These are phyloP conservation scores for Hemiscyllium ocellatum DNA, from an alignment of 2,113 vertebrate genomes.

Conservation along the genomic window DNA sequence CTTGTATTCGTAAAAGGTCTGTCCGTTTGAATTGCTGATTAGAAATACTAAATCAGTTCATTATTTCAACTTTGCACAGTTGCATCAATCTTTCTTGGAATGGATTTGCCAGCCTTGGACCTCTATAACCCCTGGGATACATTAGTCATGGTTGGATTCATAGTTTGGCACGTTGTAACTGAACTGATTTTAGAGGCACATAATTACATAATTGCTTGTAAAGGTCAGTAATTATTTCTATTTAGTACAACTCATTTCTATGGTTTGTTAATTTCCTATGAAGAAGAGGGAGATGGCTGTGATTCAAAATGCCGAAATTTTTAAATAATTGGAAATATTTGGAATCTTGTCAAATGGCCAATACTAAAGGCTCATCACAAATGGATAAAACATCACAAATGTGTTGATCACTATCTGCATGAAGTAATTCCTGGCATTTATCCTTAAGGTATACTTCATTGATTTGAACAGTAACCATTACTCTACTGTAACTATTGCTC, in stretches of 20 bases:
- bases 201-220: constrained; percentile 56
- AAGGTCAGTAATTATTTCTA: constrained; percentile 51
- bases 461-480: neutral
- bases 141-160: constrained; percentile 62
- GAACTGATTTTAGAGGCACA: constrained; percentile 70
- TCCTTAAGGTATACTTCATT: neutral
- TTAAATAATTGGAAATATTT: neutral
- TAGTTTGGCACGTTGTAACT: constrained; percentile 66
- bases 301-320: neutral
- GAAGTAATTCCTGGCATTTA: neutral
- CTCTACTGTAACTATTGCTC: neutral
- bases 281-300: no score
- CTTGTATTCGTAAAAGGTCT: neutral
- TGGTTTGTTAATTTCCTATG: neutral
- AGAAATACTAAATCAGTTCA: neutral
- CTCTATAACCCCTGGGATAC: constrained; percentile 65
- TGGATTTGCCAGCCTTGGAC: constrained; percentile 66
- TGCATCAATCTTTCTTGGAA: constrained; percentile 67
- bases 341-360: neutral
- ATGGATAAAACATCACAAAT: neutral
- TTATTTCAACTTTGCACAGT: constrained; percentile 47
- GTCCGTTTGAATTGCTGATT: neutral
- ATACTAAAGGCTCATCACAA: neutral
- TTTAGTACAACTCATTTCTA: neutral
- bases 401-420: neutral